These are phyloP conservation scores for Crocuta crocuta DNA, from an alignment of 2,113 vertebrate genomes.

Conservation along the genomic window DNA sequence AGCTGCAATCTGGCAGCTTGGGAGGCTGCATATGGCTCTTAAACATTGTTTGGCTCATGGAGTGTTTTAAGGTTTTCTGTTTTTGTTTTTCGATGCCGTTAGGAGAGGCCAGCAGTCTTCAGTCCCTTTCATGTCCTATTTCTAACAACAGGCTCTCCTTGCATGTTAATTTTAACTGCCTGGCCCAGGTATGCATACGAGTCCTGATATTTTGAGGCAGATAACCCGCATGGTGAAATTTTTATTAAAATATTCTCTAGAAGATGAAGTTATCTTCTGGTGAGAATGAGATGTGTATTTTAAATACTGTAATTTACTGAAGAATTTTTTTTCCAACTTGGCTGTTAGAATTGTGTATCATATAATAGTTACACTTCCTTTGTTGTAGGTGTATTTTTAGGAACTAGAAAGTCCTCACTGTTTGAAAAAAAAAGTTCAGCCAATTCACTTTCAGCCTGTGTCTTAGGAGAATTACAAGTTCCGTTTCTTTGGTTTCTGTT, in stretches of 20 bases:
- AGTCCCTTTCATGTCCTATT: neutral
- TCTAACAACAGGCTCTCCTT: neutral
- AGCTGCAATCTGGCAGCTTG: conserved; percentile 22
- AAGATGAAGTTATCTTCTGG: conserved; percentile 35
- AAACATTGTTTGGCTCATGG: conserved; percentile 16
- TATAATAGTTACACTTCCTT: neutral
- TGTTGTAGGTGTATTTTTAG: neutral
- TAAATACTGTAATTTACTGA: conserved; percentile 35
- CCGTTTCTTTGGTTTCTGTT: neutral
- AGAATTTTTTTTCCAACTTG: conserved; percentile 30
- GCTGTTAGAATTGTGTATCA: neutral
- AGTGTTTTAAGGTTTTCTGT: conserved; percentile 36
- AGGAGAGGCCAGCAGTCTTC: conserved; percentile 15
- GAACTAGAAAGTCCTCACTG: neutral
- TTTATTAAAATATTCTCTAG: neutral
- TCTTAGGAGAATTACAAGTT: neutral
- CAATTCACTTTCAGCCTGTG: neutral
- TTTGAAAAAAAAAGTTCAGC: conserved; percentile 8
- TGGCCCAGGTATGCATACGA: neutral
- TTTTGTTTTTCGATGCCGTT: conserved; percentile 40
- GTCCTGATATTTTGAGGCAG: neutral
- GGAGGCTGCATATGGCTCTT: conserved; percentile 37
- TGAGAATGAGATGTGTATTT: conserved; percentile 26
- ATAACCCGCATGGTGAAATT: neutral
- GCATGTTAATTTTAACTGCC: neutral